Conservation (phyloP, 2,888 invertebrate genomes). For the Hanleya hanleyi region DNA sequence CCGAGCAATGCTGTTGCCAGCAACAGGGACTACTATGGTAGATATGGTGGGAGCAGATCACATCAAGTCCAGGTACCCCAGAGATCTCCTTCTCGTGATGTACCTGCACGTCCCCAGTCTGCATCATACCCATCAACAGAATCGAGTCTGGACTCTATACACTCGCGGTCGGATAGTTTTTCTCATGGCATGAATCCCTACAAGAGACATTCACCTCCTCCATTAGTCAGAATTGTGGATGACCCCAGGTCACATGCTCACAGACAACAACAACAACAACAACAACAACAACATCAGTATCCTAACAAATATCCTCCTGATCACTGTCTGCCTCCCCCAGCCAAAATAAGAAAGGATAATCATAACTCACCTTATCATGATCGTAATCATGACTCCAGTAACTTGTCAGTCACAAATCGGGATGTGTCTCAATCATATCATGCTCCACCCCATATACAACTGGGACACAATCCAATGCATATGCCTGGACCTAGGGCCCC, state of each 20-base stretch:
- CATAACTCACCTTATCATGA: too few relatives aligned
- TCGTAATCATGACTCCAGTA: background rate
- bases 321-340: slow-evolving; percentile 1
- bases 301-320: background rate
- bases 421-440: background rate
- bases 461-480: background rate
- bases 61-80: background rate
- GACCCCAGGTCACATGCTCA: background rate
- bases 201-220: slow-evolving; percentile 13
- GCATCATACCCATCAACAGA: slow-evolving; percentile 1
- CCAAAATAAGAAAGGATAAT: background rate
- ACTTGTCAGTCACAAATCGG: background rate
- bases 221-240: background rate
- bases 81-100: background rate
- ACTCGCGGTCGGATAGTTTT: background rate
- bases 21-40: background rate
- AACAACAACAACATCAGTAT: slow-evolving; percentile 11
- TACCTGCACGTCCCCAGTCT: background rate
- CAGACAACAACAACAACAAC: slow-evolving; percentile 7
- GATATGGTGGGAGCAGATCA: background rate
- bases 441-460: background rate
- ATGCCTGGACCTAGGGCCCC: background rate
- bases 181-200: background rate
- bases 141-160: background rate
- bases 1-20: background rate